Conservation (phyloP, 2,888 invertebrate genomes). For the Perithous albicinctus region DNA sequence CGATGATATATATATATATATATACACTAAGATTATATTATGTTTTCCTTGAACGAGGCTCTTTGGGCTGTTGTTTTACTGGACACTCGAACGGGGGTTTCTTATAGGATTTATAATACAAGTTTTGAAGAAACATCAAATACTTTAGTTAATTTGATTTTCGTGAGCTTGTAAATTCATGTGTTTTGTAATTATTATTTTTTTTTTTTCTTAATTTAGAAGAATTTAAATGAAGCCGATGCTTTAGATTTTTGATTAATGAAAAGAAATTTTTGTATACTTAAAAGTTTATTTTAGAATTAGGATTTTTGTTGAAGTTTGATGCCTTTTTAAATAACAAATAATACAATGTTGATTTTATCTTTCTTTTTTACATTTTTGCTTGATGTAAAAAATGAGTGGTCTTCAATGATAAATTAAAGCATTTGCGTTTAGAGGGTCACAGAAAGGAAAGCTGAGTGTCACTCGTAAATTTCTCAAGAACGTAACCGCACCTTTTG, state of each 20-base stretch:
- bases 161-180: background rate
- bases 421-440: background rate
- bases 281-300: too few relatives aligned
- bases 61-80: background rate
- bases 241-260: too few relatives aligned
- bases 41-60: slow-evolving; percentile 37
- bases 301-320: too few relatives aligned
- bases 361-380: background rate
- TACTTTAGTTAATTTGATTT: background rate
- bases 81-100: slow-evolving; percentile 2
- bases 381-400: background rate
- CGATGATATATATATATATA: too few relatives aligned
- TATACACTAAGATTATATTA: slow-evolving; percentile 8
- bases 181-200: background rate
- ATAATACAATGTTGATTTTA: too few relatives aligned
- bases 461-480: slow-evolving; percentile 25
- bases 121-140: background rate
- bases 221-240: background rate
- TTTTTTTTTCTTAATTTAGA: background rate
- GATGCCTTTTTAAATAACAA: too few relatives aligned
- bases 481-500: slow-evolving; percentile 26
- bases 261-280: too few relatives aligned
- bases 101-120: background rate
- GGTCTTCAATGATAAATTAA: background rate
- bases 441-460: background rate